Conservation (phyloP, 2,797 vertebrate genomes). For the Amblyraja radiata region DNA sequence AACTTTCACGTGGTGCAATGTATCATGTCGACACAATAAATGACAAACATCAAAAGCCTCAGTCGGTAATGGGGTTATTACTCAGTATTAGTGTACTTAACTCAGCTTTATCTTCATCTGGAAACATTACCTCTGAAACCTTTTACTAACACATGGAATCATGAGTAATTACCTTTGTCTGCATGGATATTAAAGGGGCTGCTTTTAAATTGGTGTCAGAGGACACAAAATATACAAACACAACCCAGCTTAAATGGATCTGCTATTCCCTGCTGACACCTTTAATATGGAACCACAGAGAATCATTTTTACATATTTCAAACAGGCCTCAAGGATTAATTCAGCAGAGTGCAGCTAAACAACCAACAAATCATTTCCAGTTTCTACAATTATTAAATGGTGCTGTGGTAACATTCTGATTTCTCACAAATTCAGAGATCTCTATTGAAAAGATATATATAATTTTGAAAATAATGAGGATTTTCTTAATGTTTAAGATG, state of each 20-base stretch:
- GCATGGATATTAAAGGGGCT: constrained; percentile 37
- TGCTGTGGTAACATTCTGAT: background rate
- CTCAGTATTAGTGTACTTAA: constrained; percentile 38
- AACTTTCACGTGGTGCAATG: constrained; percentile 33
- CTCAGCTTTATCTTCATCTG: constrained; percentile 34
- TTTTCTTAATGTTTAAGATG: constrained; percentile 6
- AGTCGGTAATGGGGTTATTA: constrained; percentile 38
- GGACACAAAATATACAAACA: constrained; percentile 34
- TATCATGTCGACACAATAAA: constrained; percentile 38
- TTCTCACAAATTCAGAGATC: background rate
- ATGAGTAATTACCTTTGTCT: constrained; percentile 38
- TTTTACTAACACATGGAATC: constrained; percentile 37
- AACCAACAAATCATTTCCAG: background rate
- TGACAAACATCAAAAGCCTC: constrained; percentile 32
- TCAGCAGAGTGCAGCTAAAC: background rate
- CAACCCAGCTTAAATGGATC: constrained; percentile 31
- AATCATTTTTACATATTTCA: constrained; percentile 4
- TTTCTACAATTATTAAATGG: background rate
- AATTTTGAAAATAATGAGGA: background rate
- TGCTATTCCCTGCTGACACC: constrained; percentile 26
- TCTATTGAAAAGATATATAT: background rate
- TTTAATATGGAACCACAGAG: constrained; percentile 29
- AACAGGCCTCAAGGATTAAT: background rate
- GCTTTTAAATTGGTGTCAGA: constrained; percentile 36
- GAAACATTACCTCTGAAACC: constrained; percentile 34